Percentiles rank a stretch among this genome's conserved stretches.
Evolutionary conservation across 1,140 invertebrate genomes (phyloP).

Genomic region (Drosophila cardini): DNA sequence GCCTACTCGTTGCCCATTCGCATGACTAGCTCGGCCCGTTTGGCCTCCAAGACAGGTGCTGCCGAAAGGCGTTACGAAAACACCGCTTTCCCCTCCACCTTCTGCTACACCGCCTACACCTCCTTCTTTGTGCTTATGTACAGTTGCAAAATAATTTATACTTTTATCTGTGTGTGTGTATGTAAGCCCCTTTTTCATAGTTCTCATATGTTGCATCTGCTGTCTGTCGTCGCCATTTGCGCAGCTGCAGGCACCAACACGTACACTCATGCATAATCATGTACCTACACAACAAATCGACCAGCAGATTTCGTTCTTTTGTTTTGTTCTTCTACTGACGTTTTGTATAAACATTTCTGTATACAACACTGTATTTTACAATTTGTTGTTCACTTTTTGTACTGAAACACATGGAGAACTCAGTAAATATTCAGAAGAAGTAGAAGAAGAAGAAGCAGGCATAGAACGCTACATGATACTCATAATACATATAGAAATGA

Average conservation of each 20-base stretch:
- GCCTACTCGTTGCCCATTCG: not conserved
- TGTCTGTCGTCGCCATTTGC: slow-evolving; percentile 80
- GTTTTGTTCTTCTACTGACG: slow-evolving; percentile 55
- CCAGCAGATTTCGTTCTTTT: slow-evolving; percentile 41
- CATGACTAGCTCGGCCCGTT: not conserved
- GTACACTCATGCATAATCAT: slow-evolving; percentile 10
- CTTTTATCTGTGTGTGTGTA: too few species aligned
- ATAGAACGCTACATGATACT: slow-evolving; percentile 57
- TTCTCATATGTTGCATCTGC: slow-evolving; percentile 60
- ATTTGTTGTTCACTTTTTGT: slow-evolving; percentile 54
- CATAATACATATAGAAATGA: slow-evolving; percentile 4
- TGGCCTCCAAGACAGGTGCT: slow-evolving; percentile 67
- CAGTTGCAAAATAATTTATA: slow-evolving; percentile 60
- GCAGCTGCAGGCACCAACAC: slow-evolving; percentile 56
- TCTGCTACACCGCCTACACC: too few species aligned
- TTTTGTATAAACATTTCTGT: slow-evolving; percentile 67
- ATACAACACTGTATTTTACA: slow-evolving; percentile 50
- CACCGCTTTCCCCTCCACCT: slow-evolving; percentile 9
- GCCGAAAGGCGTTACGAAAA: slow-evolving; percentile 74
- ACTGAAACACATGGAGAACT: slow-evolving; percentile 53
- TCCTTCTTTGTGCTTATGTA: slow-evolving; percentile 27
- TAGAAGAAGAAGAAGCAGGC: not conserved
- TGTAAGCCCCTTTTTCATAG: not conserved
- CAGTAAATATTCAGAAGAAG: slow-evolving; percentile 43
- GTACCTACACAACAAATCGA: slow-evolving; percentile 11